Base-by-base conservation (phyloP, 2,113 vertebrate genomes). In the Salvelinus fontinalis region DNA sequence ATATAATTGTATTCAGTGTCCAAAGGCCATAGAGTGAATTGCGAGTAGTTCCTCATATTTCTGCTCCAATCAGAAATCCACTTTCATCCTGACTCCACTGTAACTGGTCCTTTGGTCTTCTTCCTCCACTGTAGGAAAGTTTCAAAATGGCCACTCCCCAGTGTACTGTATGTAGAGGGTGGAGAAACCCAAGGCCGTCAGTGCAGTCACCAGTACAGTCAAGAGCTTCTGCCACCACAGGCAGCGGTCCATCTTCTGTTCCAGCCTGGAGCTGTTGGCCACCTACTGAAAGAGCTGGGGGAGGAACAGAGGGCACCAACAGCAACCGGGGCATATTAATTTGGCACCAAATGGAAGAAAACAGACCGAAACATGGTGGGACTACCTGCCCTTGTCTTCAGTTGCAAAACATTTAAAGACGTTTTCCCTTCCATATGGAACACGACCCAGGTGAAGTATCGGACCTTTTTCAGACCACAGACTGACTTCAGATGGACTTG, bases 161-260 rank as follows among this genome's bases (percentile, higher is more conserved):
- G 54, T 34, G 20, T 12, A 60, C 29, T 70, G 48, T 13, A 71
- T 20, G 84, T 91, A 95, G 75, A 94, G 85, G 67, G 86, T 86
- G 83, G 93, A 92, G 72, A 89, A 81, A 86, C 89, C 86, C 74
- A 94, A 84, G 78, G 91, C 91, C 84, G 94, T 83, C 64, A 91
- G 90, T 2, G 94, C 62, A n/a, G 90, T 73, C 9, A 93, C 88
- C 84, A 96, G 79, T 73, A 90, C 76, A 68, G 92, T 74, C 44
- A 95, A 87, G 69, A 96, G 76, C 81, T 96, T 94, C 81, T 96
- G 95, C 73, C 93, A 89, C 95, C 95, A 95, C 77, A 96, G 75
- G 85, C 93, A 96, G 29, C 4, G 87, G 62, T 94, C 92, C 83
- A 97, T 83, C 88, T 93, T 93, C 75, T 94, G 94, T 75, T 96